phyloP scores from a whole-genome alignment of 2,888 invertebrate species.

The Oscheius sp. region DNA sequence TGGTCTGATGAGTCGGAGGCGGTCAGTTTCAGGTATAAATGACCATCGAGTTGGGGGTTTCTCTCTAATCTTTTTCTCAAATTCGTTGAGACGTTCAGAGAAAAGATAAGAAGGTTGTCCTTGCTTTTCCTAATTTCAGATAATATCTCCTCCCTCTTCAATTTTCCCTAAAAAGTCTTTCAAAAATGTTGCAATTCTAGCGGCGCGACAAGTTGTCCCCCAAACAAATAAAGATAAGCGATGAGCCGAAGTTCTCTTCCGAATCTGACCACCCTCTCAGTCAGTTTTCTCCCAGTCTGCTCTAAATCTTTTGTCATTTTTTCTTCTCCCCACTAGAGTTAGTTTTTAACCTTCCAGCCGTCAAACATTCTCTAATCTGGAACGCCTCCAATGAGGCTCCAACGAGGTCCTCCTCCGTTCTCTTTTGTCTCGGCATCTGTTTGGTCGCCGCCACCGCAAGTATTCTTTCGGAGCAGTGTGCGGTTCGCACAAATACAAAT shows the following conservation, averaged over 20 bases:
- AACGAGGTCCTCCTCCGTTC: too few relatives aligned
- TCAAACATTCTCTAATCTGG: constrained; percentile 7
- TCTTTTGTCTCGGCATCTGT: constrained; percentile 20
- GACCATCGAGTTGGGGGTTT: too few relatives aligned
- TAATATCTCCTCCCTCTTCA: too few relatives aligned
- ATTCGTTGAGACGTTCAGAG: too few relatives aligned
- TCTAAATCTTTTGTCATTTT: background rate
- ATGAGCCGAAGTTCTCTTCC: background rate
- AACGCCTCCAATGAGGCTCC: background rate
- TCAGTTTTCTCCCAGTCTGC: background rate
- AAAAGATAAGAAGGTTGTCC: too few relatives aligned
- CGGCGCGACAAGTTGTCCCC: too few relatives aligned
- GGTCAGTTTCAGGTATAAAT: too few relatives aligned
- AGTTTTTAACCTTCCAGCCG: background rate
- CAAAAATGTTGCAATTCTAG: too few relatives aligned
- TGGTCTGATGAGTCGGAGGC: too few relatives aligned
- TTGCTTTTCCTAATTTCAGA: too few relatives aligned
- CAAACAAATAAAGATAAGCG: background rate
- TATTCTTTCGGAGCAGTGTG: constrained; percentile 11
- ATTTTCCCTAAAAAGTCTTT: too few relatives aligned
- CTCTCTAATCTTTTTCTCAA: too few relatives aligned
- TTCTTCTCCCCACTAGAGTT: background rate
- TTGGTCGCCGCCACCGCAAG: constrained; percentile 11
- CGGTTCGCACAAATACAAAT: constrained; percentile 20
- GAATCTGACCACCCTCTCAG: background rate